Evolutionary conservation across 37 sponge, comb jelly and placozoan species (phyloP), one percentile per base, ranked within the genome.

Genomic region (Haliclona indistincta): DNA sequence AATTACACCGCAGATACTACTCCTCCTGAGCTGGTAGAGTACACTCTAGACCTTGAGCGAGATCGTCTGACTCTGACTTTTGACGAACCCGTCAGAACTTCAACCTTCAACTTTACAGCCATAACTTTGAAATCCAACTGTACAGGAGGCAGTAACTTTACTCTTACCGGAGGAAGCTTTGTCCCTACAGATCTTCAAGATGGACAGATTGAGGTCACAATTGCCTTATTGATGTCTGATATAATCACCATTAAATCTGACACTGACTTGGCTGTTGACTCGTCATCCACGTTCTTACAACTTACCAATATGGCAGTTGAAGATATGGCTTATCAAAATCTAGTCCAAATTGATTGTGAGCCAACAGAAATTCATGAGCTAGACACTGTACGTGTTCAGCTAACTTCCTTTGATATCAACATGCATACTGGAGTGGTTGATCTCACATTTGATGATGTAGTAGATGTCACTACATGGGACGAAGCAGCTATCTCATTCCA

Each of bases 401-500:
- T 95, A 19, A 36, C 75, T 1, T 22, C 73, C 13, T 95, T 95
- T 78, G 86, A 87, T 54, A 23, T 95, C 20, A 82, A 95, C 72
- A 88, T 95, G 85, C 85, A 95, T 53, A 44, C 62, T 45, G 96
- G 86, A 13, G 10, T 74, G 25, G 49, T 95, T 10, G 81, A 88
- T 53, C 80, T 95, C 5, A 91, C 92, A 0, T 95, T 95, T 85
- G 75, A 81, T 85, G 96, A 95, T 85, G 87, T 91, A 32, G 87
- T 88, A 1, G 73, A 87, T 71, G 35, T 89, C 0, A 42, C 77
- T 17, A 84, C 89, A 15, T 91, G 88, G 76, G 78, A 88, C 43
- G 79, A 93, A 62, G 36, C 53, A 47, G 94, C 94, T 34, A 28
- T 93, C 30, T 60, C 22, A 15, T 87, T 93, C 47, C 94, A 93